Percentiles rank a stretch among this genome's conserved stretches.
Evolutionary conservation across 2,888 invertebrate genomes (phyloP).

Genomic region (Rhodophaea formosa): DNA sequence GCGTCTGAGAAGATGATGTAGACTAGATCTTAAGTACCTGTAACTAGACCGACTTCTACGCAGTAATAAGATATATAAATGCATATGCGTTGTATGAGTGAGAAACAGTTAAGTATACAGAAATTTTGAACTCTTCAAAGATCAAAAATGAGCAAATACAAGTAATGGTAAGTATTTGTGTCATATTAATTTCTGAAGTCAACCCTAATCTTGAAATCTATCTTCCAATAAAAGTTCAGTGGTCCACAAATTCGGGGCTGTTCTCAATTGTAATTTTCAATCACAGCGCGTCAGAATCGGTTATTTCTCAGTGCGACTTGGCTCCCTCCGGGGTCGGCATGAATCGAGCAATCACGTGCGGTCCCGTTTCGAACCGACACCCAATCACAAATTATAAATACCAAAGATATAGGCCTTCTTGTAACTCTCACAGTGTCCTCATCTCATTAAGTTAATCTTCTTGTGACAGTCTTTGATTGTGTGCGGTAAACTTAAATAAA

Average conservation of each 20-base stretch:
- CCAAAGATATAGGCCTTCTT: no score
- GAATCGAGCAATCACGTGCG: constrained; percentile 11
- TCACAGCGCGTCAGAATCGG: not conserved
- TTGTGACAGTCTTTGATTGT: no score
- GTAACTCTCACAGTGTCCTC: no score
- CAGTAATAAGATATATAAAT: no score
- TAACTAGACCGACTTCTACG: no score
- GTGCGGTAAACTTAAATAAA: no score
- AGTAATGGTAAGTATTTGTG: no score
- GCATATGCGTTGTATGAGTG: no score
- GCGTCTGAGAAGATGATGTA: no score
- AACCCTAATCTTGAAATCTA: not conserved
- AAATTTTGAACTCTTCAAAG: not conserved
- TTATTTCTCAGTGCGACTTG: not conserved
- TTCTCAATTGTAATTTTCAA: constrained; percentile 10
- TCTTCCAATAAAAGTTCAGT: not conserved
- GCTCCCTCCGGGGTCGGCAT: not conserved
- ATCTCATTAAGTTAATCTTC: no score
- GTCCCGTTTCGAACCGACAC: not conserved
- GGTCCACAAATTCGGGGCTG: not conserved
- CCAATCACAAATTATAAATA: not conserved
- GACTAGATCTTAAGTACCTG: no score
- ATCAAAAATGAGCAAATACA: not conserved
- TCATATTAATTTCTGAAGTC: not conserved
- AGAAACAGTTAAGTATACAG: no score